Evolutionary conservation across 2,888 invertebrate species (phyloP), one percentile per base, ranked within the genome.

Genomic region (Anodontia alba): DNA sequence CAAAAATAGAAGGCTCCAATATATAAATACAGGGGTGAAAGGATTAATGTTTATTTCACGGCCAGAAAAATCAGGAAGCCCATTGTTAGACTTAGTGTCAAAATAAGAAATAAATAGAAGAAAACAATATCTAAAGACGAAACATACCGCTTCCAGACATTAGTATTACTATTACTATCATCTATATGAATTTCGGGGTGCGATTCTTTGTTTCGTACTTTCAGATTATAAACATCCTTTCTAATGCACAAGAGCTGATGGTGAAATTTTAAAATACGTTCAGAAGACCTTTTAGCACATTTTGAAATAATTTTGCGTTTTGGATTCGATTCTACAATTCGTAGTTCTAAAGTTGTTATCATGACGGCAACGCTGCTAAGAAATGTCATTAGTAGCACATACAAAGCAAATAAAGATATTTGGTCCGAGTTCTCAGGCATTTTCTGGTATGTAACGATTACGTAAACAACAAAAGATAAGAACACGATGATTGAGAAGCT

Each of bases 381-480:
- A 38, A 73, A 70, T 0, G 81, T 73, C 74, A 77, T 77, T 7
- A 67, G 51, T 23, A 84, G 29, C 5, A 84, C 57, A 36, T 79
- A 84, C 15, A 81, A 62, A 3, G 81, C 81, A 43, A 81, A 84
- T 26, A 81, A 38, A 2, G 84, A 84, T 33, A 84, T 46, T 7
- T 31, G 68, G 5, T 84, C 84, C 2, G 84, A 84, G 54, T 76
- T 84, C 29, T 81, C 81, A 12, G 84, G 84, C 76, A 84, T 81
- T 54, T 79, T 81, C 46, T 81, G 79, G 33, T 78, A 81, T 1
- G 79, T 78, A n/a, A 84, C 81, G n/a, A 84, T 84, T 8, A 84
- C 46, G 31, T 81, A 81, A 1, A 84, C 81, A 17, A 84, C 72
- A 38, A 84, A 84, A 5, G 84, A 84, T 15, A 84, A 49, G 71